A percentile compares a stretch with the other conserved stretches of the same genome.
These are phyloP conservation scores for Thinocorus orbignyianus DNA, from an alignment of 2,113 vertebrate genomes.

Conservation along the genomic window DNA sequence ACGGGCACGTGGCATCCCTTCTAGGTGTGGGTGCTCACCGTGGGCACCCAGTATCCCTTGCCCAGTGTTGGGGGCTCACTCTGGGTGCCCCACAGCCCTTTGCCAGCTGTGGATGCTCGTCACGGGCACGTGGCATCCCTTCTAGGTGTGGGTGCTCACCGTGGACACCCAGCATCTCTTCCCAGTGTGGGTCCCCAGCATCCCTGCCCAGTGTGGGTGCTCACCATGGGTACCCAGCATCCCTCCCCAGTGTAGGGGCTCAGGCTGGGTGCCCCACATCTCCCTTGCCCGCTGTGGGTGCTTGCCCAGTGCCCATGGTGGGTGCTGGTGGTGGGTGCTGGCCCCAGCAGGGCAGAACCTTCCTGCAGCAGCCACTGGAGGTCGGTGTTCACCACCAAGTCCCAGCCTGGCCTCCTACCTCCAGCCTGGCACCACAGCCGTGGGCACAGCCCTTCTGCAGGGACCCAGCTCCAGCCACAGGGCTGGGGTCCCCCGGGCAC, in stretches of 20 bases:
- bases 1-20: too few relatives aligned
- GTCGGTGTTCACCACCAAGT: constrained; percentile 15
- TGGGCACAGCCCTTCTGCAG: background rate
- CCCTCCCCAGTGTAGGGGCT: fast-evolving
- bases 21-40: too few relatives aligned
- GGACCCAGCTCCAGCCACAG: background rate
- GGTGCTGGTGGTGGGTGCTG: background rate
- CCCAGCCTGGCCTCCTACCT: background rate
- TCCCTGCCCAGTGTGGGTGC: fast-evolving
- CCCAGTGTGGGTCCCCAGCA: too few relatives aligned
- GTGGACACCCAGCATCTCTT: too few relatives aligned
- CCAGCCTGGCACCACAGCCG: background rate
- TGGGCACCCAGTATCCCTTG: too few relatives aligned
- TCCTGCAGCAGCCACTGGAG: background rate
- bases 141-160: too few relatives aligned
- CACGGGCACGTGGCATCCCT: too few relatives aligned
- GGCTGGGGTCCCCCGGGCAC: background rate
- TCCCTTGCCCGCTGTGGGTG: background rate
- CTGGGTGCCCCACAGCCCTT: too few relatives aligned
- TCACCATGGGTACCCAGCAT: fast-evolving
- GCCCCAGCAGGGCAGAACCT: background rate
- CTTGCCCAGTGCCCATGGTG: background rate
- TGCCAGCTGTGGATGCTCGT: too few relatives aligned
- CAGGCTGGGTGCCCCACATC: too few relatives aligned
- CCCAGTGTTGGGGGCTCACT: too few relatives aligned